These are phyloP conservation scores for Takifugu rubripes DNA, from an alignment of 2,797 vertebrate genomes.

Conservation along the genomic window DNA sequence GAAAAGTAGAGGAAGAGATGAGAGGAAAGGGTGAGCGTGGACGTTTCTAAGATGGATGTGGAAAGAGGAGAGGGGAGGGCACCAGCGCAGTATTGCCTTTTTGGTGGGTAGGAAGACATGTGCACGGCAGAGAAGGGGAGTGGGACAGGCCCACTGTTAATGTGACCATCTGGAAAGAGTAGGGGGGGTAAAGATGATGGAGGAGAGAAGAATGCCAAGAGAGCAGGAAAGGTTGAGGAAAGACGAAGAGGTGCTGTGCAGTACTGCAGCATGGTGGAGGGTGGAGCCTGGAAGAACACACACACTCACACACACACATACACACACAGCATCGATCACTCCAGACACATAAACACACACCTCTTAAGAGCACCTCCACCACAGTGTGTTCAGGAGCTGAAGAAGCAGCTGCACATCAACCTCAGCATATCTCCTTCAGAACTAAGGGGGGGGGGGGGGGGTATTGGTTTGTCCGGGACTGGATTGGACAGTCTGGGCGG, in stretches of 20 bases:
- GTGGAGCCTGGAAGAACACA: conserved; percentile 55
- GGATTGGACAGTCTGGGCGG: too few species aligned
- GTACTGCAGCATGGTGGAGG: conserved; percentile 65
- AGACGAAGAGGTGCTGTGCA: conserved; percentile 42
- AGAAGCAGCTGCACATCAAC: too few species aligned
- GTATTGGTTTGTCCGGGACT: conserved; percentile 2
- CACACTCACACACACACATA: conserved; percentile 10
- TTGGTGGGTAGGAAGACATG: conserved; percentile 13
- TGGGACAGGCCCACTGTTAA: conserved; percentile 48
- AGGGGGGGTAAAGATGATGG: background rate
- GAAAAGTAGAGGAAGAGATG: conserved; percentile 46
- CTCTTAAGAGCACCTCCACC: conserved; percentile 22
- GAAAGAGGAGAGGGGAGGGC: conserved; percentile 15
- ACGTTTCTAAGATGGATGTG: conserved; percentile 24
- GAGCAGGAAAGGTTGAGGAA: conserved; percentile 27
- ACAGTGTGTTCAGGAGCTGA: conserved; percentile 4
- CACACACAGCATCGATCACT: background rate
- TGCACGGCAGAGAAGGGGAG: conserved; percentile 37
- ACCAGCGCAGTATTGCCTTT: conserved; percentile 24
- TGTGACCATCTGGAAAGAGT: conserved; percentile 51
- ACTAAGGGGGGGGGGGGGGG: conserved; percentile 1
- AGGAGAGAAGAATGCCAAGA: conserved; percentile 9
- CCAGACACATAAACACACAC: conserved; percentile 4
- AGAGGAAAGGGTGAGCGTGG: conserved; percentile 38
- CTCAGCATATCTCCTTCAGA: background rate